Percentiles rank a stretch among this genome's conserved stretches.
Conservation (phyloP, 2,797 vertebrate genomes). For the Spatula clypeata region DNA sequence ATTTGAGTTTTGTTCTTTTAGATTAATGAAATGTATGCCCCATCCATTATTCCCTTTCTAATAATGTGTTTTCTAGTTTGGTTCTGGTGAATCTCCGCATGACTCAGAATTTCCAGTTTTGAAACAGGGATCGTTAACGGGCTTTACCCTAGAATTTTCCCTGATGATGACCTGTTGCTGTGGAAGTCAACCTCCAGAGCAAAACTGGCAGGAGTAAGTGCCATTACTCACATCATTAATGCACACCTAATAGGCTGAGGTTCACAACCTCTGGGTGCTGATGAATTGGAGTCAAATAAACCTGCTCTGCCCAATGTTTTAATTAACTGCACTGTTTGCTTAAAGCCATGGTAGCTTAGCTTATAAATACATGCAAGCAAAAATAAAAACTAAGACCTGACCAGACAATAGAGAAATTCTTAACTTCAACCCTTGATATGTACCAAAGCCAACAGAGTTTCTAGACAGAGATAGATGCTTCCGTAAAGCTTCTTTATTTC, state of each 20-base stretch:
- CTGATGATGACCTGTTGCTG: slow-evolving; percentile 28
- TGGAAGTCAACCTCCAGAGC: slow-evolving; percentile 11
- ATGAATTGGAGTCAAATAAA: slow-evolving; percentile 6
- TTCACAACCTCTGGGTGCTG: slow-evolving; percentile 50
- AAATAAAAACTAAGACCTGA: slow-evolving; percentile 14
- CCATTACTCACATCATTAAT: slow-evolving; percentile 45
- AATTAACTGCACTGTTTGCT: slow-evolving; percentile 41
- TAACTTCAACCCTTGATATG: not conserved
- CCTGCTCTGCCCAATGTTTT: slow-evolving; percentile 21
- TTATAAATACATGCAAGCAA: slow-evolving; percentile 14
- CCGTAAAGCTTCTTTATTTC: not conserved
- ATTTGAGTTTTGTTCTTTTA: not conserved
- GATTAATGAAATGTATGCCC: not conserved
- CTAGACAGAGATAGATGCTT: not conserved
- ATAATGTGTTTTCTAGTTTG: not conserved
- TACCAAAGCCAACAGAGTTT: not conserved
- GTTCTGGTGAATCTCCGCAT: not conserved
- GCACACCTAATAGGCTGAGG: slow-evolving; percentile 48
- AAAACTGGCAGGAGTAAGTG: slow-evolving; percentile 36
- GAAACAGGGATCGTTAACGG: slow-evolving; percentile 19
- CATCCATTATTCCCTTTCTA: not conserved
- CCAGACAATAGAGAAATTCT: not conserved
- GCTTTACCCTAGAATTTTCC: not conserved
- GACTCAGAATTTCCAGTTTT: not conserved
- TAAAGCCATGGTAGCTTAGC: not conserved